phyloP scores from a whole-genome alignment of 2,797 vertebrate genomes.

The Sebastes trivittatus region DNA sequence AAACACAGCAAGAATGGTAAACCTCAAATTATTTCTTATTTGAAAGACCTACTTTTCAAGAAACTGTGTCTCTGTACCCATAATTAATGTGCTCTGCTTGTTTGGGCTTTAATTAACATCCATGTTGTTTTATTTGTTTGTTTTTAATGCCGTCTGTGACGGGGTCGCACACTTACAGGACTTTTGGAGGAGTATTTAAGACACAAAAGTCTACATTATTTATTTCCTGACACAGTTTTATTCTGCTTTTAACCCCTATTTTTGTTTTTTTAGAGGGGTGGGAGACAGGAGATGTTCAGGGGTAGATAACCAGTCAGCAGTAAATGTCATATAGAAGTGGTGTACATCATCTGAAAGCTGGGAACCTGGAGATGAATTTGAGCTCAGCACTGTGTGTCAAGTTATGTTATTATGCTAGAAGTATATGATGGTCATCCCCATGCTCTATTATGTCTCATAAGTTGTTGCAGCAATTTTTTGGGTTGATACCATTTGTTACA shows the following conservation, averaged over 20 bases:
- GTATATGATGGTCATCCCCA: too few species aligned
- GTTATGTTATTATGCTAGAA: too few species aligned
- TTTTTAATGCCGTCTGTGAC: neutral
- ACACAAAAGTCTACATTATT: slow-evolving; percentile 27
- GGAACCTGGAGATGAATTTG: too few species aligned
- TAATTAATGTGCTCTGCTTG: slow-evolving; percentile 52
- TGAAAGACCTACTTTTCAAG: slow-evolving; percentile 52
- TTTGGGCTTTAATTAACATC: slow-evolving; percentile 34
- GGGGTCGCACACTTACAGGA: neutral
- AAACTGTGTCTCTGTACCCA: slow-evolving; percentile 33
- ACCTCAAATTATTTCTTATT: slow-evolving; percentile 8
- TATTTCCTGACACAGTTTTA: slow-evolving; percentile 6
- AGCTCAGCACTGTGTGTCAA: too few species aligned
- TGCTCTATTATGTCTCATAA: too few species aligned
- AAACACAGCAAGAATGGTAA: slow-evolving; percentile 8
- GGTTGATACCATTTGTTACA: too few species aligned
- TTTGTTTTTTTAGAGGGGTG: too few species aligned
- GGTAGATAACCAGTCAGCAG: too few species aligned
- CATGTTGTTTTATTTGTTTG: neutral
- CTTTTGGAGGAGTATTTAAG: slow-evolving; percentile 10
- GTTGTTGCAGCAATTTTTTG: too few species aligned
- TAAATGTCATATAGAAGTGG: too few species aligned
- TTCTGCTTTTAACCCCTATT: neutral
- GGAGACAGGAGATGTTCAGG: too few species aligned
- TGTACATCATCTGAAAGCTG: too few species aligned